Percentiles rank a stretch among this genome's conserved stretches.
Evolutionary conservation across 1,140 invertebrate species (phyloP).

Genomic region (Parapsyche elsis): DNA sequence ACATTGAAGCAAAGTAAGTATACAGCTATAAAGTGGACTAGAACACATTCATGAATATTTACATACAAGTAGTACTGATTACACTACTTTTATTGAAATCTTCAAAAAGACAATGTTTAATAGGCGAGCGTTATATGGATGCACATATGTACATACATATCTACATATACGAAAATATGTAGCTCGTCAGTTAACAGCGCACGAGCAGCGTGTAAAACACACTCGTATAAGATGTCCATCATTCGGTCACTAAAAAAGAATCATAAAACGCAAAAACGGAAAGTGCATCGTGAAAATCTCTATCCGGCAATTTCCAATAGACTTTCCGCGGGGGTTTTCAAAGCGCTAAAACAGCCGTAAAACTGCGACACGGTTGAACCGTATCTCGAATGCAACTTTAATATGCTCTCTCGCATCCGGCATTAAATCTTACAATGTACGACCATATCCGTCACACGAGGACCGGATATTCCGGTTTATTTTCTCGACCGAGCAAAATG

Average conservation of each 20-base stretch:
- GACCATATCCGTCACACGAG: neutral
- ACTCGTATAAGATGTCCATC: no score
- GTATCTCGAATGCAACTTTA: neutral
- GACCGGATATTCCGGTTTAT: neutral
- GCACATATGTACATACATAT: no score
- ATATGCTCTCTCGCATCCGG: neutral
- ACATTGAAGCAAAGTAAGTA: no score
- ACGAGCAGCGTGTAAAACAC: no score
- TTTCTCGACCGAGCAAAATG: neutral
- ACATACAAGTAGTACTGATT: no score
- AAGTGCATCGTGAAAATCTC: neutral
- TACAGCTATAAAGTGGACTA: no score
- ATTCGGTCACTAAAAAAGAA: neutral
- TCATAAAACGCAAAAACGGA: neutral
- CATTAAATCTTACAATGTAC: constrained; percentile 13
- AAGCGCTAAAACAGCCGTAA: neutral
- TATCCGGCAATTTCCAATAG: neutral
- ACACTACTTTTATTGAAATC: no score
- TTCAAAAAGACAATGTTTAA: no score
- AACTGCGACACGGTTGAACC: neutral
- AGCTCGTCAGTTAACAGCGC: no score
- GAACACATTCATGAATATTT: no score
- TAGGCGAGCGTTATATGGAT: no score
- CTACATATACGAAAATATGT: no score
- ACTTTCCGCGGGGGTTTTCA: neutral